Evolutionary conservation across 1,140 invertebrate species (phyloP), one percentile per base, ranked within the genome.

Genomic region (Bombus cullumanus): DNA sequence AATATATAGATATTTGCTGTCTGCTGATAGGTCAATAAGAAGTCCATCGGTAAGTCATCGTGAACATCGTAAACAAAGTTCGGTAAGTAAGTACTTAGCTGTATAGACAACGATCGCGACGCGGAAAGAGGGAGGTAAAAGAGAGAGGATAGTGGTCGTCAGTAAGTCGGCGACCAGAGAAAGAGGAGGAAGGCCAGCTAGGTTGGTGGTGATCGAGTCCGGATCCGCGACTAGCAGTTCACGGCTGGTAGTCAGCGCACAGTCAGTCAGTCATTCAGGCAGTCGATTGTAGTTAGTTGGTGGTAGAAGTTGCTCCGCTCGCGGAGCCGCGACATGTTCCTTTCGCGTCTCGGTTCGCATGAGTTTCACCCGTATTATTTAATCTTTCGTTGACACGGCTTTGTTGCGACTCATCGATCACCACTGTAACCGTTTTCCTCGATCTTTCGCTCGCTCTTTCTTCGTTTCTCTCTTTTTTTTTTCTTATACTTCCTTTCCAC

Each of bases 121-220:
- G 41, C 28, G 59, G 37, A 31, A 13, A 15, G 68, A 57, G 41
- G 25, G n/a, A 78, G 82, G 84, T 73, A 80, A 89, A 82, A 88
- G 89, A 88, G 86, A 83, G 89, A 85, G 88, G 82, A 74, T 41
- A n/a, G 37, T 62, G 76, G 73, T 37, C 75, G 83, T 74, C 69
- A 80, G 87, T 82, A 81, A 64, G 41, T 72, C 73, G 57, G 71
- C 71, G 79, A 68, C 41, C 66, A 76, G 83, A 87, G 85, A 89
- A 89, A 84, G 87, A 91, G 89, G 39, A 90, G 87, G 87, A 90
- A 91, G 83, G 78, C 87, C 85, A 84, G 79, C 69, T 78, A 85
- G 90, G 89, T 88, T 84, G 89, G 83, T 87, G 85, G 88, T 84
- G 87, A 91, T 91, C 90, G 87, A 74, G 77, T 88, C 80, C 64